phyloP scores from a whole-genome alignment of 2,113 vertebrate species.

The Rhineura floridana region DNA sequence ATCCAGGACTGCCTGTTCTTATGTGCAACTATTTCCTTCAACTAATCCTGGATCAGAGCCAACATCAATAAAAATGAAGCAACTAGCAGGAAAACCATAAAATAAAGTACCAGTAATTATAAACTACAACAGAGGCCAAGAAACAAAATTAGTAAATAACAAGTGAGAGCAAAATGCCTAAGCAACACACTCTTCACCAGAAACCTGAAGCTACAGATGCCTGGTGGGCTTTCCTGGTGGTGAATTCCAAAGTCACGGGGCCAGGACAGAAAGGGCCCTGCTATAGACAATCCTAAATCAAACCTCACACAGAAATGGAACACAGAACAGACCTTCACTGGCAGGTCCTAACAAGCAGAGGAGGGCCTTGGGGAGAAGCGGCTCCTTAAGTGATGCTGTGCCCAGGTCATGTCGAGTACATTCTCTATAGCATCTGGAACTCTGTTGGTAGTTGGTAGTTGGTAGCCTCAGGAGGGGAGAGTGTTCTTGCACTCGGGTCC shows the following conservation, averaged over 20 bases:
- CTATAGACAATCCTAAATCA: too few relatives aligned
- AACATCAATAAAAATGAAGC: too few relatives aligned
- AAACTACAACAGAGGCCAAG: neutral
- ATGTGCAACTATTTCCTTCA: too few relatives aligned
- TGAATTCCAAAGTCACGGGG: neutral
- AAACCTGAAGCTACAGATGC: neutral
- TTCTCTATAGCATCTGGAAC: too few relatives aligned
- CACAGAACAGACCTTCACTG: neutral
- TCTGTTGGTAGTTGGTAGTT: too few relatives aligned
- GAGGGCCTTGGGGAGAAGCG: neutral
- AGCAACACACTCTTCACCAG: neutral
- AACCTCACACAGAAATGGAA: neutral
- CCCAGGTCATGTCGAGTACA: neutral
- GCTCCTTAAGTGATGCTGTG: neutral
- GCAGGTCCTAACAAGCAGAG: neutral
- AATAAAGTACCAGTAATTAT: too few relatives aligned
- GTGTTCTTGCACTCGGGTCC: too few relatives aligned
- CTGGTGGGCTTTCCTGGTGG: neutral
- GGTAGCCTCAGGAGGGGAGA: too few relatives aligned
- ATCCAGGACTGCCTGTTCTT: too few relatives aligned
- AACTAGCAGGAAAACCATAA: too few relatives aligned
- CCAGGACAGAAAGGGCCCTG: neutral
- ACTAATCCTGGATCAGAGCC: too few relatives aligned
- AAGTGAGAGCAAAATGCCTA: neutral
- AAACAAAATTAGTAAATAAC: neutral